phyloP scores from a whole-genome alignment of 2,888 invertebrate genomes.

The Monochamus alternatus region DNA sequence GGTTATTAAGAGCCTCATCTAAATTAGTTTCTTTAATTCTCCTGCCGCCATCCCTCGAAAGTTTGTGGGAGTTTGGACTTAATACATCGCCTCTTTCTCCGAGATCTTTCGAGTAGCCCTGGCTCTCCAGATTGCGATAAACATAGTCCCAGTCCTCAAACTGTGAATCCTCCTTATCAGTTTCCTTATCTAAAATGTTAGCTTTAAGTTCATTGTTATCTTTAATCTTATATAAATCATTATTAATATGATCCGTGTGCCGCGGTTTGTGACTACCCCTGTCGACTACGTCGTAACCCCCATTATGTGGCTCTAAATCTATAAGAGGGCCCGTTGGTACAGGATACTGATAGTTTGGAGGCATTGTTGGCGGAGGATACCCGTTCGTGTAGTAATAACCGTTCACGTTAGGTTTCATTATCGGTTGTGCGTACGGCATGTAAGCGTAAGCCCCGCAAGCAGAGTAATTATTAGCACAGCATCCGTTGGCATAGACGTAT shows the following conservation, averaged over 20 bases:
- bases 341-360: slow-evolving; percentile 68
- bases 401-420: slow-evolving; percentile 56
- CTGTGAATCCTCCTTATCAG: slow-evolving; percentile 51
- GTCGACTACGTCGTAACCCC: slow-evolving; percentile 63
- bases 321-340: slow-evolving; percentile 81
- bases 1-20: slow-evolving; percentile 74
- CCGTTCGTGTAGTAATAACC: slow-evolving; percentile 57
- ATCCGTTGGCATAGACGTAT: slow-evolving; percentile 57
- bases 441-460: slow-evolving; percentile 50
- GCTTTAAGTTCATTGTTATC: slow-evolving; percentile 39
- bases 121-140: slow-evolving; percentile 82
- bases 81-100: slow-evolving; percentile 79
- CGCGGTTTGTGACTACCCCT: slow-evolving; percentile 41
- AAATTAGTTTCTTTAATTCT: slow-evolving; percentile 74
- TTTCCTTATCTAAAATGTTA: slow-evolving; percentile 30
- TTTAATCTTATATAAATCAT: slow-evolving; percentile 36
- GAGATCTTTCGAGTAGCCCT: slow-evolving; percentile 79
- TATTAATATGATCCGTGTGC: slow-evolving; percentile 34
- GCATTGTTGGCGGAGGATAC: slow-evolving; percentile 44
- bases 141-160: slow-evolving; percentile 88
- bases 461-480: slow-evolving; percentile 55
- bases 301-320: slow-evolving; percentile 75
- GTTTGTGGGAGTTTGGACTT: slow-evolving; percentile 69
- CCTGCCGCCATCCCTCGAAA: slow-evolving; percentile 68
- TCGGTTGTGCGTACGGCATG: slow-evolving; percentile 54